Conservation (phyloP, 2,797 vertebrate species). For the Allenopithecus nigroviridis region DNA sequence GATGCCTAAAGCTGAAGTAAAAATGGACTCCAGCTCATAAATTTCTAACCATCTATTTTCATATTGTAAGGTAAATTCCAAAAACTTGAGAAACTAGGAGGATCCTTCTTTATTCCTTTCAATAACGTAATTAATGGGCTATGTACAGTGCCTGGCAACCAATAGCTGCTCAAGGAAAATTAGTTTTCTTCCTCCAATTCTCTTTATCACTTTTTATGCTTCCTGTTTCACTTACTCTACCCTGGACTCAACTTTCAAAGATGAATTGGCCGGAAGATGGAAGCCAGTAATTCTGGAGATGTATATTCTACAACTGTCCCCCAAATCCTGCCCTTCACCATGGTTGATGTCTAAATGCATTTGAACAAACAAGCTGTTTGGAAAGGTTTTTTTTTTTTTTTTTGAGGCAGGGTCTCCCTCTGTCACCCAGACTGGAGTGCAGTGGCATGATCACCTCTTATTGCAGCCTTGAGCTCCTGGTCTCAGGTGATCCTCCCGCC, state of each 20-base stretch:
- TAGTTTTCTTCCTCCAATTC: background rate
- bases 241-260: background rate
- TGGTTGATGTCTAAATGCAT: background rate
- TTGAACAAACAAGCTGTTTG: background rate
- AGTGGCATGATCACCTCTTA: background rate
- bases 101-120: background rate
- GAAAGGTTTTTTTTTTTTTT: background rate
- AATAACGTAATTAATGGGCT: background rate
- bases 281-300: background rate
- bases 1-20: background rate
- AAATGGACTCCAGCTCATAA: background rate
- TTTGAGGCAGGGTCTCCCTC: background rate
- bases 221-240: background rate
- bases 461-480: background rate
- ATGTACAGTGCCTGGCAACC: background rate
- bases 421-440: background rate
- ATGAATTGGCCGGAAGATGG: background rate
- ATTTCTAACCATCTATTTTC: background rate
- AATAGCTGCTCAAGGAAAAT: background rate
- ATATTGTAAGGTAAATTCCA: background rate
- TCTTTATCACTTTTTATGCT: background rate
- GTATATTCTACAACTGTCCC: background rate
- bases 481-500: background rate
- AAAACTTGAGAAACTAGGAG: background rate
- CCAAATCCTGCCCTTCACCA: fast-evolving